phyloP scores from a whole-genome alignment of 2,113 vertebrate species.

The Malurus melanocephalus region DNA sequence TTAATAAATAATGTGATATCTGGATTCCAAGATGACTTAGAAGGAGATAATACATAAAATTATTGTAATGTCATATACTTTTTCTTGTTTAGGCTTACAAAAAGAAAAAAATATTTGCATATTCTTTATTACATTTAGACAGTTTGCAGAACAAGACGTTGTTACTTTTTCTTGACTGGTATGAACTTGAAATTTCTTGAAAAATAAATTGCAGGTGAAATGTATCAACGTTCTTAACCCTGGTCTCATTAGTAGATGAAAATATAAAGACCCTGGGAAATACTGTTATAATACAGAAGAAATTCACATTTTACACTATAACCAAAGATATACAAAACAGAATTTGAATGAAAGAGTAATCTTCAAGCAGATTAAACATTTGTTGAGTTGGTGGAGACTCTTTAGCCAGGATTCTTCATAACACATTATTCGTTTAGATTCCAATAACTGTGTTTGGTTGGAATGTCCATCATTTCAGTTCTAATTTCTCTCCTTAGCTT shows the following conservation, averaged over 20 bases:
- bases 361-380: background rate
- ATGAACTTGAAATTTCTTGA: background rate
- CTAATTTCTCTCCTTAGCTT: background rate
- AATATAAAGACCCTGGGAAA: background rate
- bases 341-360: background rate
- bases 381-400: background rate
- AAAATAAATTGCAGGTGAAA: slow-evolving; percentile 12
- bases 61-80: rapidly evolving
- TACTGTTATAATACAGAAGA: background rate
- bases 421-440: background rate
- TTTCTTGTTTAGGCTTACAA: background rate
- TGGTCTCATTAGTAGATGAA: background rate
- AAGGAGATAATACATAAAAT: background rate
- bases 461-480: background rate
- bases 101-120: background rate
- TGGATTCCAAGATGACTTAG: background rate
- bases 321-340: background rate
- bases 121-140: background rate
- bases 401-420: background rate
- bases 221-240: background rate
- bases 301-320: background rate
- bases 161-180: background rate
- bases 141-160: background rate
- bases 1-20: background rate
- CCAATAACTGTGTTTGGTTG: background rate